phyloP scores from a whole-genome alignment of 2,113 vertebrate species.

The Sylvia atricapilla region DNA sequence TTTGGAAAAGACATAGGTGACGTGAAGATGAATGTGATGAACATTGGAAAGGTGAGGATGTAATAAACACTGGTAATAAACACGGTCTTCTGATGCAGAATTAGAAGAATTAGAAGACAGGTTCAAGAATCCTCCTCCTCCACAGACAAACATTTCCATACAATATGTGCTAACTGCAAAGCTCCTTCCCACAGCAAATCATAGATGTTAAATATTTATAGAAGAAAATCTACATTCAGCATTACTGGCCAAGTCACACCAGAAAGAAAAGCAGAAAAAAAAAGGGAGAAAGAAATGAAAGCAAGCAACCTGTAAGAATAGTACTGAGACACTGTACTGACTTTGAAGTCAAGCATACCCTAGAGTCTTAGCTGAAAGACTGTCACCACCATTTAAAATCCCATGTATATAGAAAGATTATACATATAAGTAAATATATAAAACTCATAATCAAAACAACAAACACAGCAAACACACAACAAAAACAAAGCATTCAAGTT shows the following conservation, averaged over 20 bases:
- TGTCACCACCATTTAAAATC: not conserved
- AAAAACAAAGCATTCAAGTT: not conserved
- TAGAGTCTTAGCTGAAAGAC: not conserved
- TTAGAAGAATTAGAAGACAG: not conserved
- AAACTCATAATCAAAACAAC: not conserved
- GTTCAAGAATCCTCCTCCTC: not conserved
- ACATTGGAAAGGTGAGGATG: not conserved
- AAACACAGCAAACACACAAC: not conserved
- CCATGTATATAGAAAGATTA: not conserved
- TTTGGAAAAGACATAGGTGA: not conserved
- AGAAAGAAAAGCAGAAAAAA: not conserved
- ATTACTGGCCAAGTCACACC: not conserved
- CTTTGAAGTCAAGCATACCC: not conserved
- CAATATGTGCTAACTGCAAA: not conserved
- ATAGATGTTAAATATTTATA: not conserved
- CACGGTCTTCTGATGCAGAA: not conserved
- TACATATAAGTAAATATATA: not conserved
- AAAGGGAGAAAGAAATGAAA: not conserved
- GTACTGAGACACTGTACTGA: not conserved
- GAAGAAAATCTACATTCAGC: not conserved
- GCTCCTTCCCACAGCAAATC: not conserved
- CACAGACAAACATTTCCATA: not conserved
- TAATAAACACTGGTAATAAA: not conserved
- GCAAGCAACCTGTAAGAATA: not conserved
- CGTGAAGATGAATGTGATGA: not conserved